phyloP scores from a whole-genome alignment of 1,140 invertebrate genomes.

The Anadara kagoshimensis region DNA sequence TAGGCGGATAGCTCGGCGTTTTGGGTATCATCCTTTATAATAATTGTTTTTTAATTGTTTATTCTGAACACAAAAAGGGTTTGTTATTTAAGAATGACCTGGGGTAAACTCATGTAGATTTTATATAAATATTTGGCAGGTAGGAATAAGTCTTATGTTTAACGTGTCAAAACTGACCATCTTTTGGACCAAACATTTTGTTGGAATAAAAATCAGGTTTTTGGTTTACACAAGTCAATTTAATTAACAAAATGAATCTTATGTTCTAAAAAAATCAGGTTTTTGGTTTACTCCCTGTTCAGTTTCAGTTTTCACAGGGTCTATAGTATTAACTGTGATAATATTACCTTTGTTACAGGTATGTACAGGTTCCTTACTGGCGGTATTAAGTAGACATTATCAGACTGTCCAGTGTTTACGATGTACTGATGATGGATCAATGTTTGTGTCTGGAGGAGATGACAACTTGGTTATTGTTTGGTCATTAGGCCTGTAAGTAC shows the following conservation, averaged over 20 bases:
- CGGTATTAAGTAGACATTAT: slow-evolving; percentile 84
- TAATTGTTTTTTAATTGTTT: too few species aligned
- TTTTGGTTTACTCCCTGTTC: neutral
- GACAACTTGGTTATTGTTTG: slow-evolving; percentile 90
- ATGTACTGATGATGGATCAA: slow-evolving; percentile 83
- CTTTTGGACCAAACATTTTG: too few species aligned
- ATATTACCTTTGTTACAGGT: slow-evolving; percentile 74
- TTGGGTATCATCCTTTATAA: too few species aligned
- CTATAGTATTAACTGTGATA: slow-evolving; percentile 1
- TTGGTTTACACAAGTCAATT: neutral
- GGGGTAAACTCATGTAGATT: too few species aligned
- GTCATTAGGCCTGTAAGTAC: slow-evolving; percentile 76
- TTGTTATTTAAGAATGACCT: too few species aligned
- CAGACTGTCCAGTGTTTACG: slow-evolving; percentile 84
- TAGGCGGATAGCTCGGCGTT: too few species aligned
- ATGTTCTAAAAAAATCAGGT: neutral
- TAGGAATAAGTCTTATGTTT: too few species aligned
- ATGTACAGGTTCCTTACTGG: slow-evolving; percentile 83
- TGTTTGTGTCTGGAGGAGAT: slow-evolving; percentile 85
- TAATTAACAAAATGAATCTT: neutral
- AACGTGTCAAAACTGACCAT: too few species aligned
- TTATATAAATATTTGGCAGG: too few species aligned
- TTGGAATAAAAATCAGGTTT: too few species aligned
- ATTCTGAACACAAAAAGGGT: too few species aligned
- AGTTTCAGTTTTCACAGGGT: neutral